Evolutionary conservation across 1,140 invertebrate genomes (phyloP).

Genomic region (Nylanderia fulva): DNA sequence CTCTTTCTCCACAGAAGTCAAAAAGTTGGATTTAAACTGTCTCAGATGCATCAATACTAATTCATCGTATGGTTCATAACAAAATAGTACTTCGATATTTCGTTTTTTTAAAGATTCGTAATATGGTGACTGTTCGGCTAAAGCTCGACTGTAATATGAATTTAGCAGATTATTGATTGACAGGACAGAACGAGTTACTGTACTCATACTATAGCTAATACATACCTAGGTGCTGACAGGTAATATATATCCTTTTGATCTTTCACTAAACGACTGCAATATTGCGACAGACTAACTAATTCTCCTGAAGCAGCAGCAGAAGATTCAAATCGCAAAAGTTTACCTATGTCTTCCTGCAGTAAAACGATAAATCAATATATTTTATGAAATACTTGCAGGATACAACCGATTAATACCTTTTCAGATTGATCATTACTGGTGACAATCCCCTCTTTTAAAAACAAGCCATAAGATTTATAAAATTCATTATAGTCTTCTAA

Average conservation of each 20-base stretch:
- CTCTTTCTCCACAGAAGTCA: conserved; percentile 98
- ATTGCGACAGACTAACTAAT: conserved; percentile 94
- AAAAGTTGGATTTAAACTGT: conserved; percentile 92
- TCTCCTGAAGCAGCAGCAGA: conserved; percentile 91
- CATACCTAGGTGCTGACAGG: conserved; percentile 95
- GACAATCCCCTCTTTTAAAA: conserved; percentile 98
- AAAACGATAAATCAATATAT: conserved; percentile 19
- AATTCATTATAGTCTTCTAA: conserved; percentile 93
- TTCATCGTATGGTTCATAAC: conserved; percentile 98
- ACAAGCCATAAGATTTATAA: conserved; percentile 96
- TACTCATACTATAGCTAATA: conserved; percentile 4
- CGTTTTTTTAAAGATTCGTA: conserved; percentile 96
- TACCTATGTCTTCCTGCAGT: conserved; percentile 94
- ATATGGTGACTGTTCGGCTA: conserved; percentile 97
- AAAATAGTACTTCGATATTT: conserved; percentile 97
- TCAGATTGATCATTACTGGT: conserved; percentile 92
- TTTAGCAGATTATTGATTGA: background rate
- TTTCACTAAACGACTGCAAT: conserved; percentile 90
- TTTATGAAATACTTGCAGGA: background rate
- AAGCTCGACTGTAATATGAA: conserved; percentile 89
- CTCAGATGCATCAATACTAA: conserved; percentile 96
- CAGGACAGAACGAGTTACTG: background rate
- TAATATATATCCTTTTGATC: conserved; percentile 97
- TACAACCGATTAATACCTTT: conserved; percentile 88
- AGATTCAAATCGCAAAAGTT: conserved; percentile 96